Percentiles rank a stretch among this genome's conserved stretches.
Conservation (phyloP, 1,140 invertebrate genomes). For the Caerostris extrusa region DNA sequence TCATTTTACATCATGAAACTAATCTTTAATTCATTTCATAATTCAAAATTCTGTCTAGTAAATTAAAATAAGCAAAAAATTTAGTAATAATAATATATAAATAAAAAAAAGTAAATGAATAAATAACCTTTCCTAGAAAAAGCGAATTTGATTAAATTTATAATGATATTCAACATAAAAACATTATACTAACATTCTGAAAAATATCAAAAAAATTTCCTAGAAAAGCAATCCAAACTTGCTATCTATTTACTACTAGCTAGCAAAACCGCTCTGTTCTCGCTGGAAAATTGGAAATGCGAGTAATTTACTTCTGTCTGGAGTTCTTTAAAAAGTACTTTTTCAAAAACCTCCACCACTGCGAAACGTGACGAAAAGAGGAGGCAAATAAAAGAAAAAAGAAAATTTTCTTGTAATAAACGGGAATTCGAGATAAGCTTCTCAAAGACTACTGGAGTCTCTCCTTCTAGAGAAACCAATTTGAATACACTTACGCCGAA, state of each 20-base stretch:
- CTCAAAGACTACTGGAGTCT: not conserved
- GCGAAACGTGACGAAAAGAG: not conserved
- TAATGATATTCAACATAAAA: too few species aligned
- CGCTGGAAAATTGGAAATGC: not conserved
- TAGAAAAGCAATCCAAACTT: too few species aligned
- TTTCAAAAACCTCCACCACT: not conserved
- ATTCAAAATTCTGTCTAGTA: too few species aligned
- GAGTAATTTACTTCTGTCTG: constrained; percentile 35
- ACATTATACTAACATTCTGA: too few species aligned
- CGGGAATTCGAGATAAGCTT: constrained; percentile 17
- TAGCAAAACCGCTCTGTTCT: not conserved
- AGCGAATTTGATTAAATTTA: too few species aligned
- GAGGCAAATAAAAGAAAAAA: not conserved
- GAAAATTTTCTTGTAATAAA: constrained; percentile 36
- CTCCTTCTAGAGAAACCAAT: constrained; percentile 25
- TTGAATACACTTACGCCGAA: constrained; percentile 67
- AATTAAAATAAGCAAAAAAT: too few species aligned
- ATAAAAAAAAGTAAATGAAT: too few species aligned
- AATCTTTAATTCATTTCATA: too few species aligned
- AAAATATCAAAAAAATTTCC: too few species aligned
- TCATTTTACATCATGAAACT: too few species aligned
- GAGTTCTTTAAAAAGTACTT: constrained; percentile 29
- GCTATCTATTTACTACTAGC: not conserved
- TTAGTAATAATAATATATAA: too few species aligned
- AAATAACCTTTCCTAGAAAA: too few species aligned